Conservation (phyloP, 2,113 vertebrate species). For the Tapirus terrestris region DNA sequence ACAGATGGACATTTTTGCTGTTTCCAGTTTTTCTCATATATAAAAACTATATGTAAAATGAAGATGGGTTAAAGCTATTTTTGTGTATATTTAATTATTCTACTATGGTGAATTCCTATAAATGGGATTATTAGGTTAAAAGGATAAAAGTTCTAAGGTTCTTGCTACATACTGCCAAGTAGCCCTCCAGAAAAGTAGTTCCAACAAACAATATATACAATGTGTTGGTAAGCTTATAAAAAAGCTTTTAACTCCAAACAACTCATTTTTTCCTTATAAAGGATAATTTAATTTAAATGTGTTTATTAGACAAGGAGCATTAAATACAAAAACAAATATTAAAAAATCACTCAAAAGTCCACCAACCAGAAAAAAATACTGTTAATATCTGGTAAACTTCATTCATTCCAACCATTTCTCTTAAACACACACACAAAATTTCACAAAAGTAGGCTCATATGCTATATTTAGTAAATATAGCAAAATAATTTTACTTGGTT, state of each 20-base stretch:
- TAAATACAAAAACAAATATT: slow-evolving; percentile 16
- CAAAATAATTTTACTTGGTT: slow-evolving; percentile 32
- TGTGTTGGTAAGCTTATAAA: slow-evolving; percentile 6
- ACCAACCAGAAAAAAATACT: slow-evolving; percentile 42
- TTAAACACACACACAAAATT: background rate
- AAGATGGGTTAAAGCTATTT: background rate
- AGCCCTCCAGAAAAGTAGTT: background rate
- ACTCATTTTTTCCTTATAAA: background rate
- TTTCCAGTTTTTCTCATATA: background rate
- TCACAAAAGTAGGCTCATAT: background rate
- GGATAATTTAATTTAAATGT: background rate
- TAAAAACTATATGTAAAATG: background rate
- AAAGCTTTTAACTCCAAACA: background rate
- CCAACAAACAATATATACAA: background rate
- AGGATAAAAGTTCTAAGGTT: background rate
- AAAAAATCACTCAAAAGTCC: background rate
- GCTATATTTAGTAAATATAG: background rate
- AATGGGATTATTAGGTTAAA: slow-evolving; percentile 16
- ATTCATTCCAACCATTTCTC: background rate
- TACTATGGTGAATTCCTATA: background rate
- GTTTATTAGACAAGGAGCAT: background rate
- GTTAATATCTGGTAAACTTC: background rate
- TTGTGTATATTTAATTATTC: background rate
- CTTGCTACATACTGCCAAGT: background rate
- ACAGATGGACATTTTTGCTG: slow-evolving; percentile 1